Base-by-base conservation (phyloP, 2,113 vertebrate species). In the Chrysemys picta region DNA sequence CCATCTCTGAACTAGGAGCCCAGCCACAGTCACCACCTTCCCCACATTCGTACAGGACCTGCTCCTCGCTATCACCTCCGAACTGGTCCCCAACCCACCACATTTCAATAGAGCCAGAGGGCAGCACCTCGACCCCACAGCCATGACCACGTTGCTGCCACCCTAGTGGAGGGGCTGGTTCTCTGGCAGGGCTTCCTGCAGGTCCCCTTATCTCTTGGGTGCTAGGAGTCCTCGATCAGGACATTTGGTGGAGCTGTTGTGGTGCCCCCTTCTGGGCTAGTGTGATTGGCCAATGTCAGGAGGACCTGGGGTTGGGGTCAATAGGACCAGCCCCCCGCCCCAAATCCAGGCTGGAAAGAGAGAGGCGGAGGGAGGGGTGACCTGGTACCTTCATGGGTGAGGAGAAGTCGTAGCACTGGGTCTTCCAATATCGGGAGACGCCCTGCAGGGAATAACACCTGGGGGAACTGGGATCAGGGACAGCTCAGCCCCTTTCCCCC, bases 311-410 rank as follows among this genome's bases (percentile, higher is more conserved):
- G 7, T 69, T 1, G 8, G 35, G 35, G 62, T 69, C 14, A 35
- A 19, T 17, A 69, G 62, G 21, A 69, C 35, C 35, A n/a, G 35
- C 7, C 11, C 9, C 56, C 24, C 38, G 38, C n/a, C n/a, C n/a
- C n/a, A n/a, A n/a, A n/a, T n/a, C 31, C 19, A 2, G n/a, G 16
- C 16, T 9, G 7, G 6, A 9, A 35, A n/a, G n/a, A 17, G 31
- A 21, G 2, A 19, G 35, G 16, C 2, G 2, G 62, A 4, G 31
- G 1, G 35, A n/a, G 31, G 62, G 8, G 16, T 5, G 16, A 69
- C 35, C 35, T 4, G 17, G 35, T n/a, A n/a, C 62, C 62, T 69
- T 69, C 62, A 9, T 4, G 3, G 62, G 59, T 3, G 59, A n/a
- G 62, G 16, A 69, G 16, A 69, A 69, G 62, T 69, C 4, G 31